Conservation (phyloP, 1,140 invertebrate species). For the Brachionus manjavacas region DNA sequence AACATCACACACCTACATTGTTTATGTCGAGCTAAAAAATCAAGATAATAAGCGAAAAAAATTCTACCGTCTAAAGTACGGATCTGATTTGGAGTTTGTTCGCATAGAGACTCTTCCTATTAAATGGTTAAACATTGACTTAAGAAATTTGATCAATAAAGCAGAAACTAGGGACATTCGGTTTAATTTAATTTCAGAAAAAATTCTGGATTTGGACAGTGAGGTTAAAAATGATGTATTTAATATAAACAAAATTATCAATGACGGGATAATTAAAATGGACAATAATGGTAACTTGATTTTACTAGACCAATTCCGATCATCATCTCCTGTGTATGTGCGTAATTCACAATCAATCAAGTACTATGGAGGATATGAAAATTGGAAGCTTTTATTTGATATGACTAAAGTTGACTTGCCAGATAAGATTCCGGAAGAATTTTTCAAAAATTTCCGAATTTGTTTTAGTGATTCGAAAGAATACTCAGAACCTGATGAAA, state of each 20-base stretch:
- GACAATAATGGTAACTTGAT: not conserved
- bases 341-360: not conserved
- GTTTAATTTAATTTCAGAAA: constrained; percentile 12
- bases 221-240: not conserved
- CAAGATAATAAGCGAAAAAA: not conserved
- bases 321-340: not conserved
- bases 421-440: not conserved
- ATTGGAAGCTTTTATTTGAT: constrained; percentile 3
- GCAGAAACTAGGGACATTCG: not conserved
- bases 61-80: not conserved
- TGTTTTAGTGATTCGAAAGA: not conserved
- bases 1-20: not conserved
- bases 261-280: not conserved
- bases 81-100: not conserved
- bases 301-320: not conserved
- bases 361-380: not conserved
- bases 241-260: not conserved
- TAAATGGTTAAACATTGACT: not conserved
- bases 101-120: constrained; percentile 6
- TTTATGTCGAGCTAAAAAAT: not conserved
- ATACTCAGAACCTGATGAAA: not conserved
- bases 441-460: not conserved
- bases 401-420: not conserved
- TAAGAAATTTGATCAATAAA: not conserved
- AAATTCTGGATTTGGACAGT: not conserved